Evolutionary conservation across 2,888 invertebrate genomes (phyloP).

Genomic region (Eumerus sabulonum): DNA sequence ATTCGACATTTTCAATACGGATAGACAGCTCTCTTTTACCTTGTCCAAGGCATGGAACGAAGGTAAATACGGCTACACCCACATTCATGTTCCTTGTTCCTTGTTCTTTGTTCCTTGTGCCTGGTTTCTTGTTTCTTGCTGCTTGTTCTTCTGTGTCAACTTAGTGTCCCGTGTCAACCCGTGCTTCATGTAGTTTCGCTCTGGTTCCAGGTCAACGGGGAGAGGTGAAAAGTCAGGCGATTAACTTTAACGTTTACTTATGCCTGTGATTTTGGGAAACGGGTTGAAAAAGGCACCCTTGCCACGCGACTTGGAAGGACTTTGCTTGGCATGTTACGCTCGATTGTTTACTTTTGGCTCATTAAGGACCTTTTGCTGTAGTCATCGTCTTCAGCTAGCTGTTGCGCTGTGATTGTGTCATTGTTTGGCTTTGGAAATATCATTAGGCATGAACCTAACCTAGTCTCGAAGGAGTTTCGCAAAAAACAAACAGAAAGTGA

Average conservation of each 20-base stretch:
- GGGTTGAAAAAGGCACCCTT: conserved; percentile 13
- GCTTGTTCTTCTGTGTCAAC: not conserved
- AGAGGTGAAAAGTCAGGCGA: conserved; percentile 38
- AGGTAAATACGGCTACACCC: conserved; percentile 47
- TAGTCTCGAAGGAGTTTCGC: conserved; percentile 26
- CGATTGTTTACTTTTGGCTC: conserved; percentile 53
- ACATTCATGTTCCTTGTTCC: not conserved
- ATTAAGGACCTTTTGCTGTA: conserved; percentile 38
- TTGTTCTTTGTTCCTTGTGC: too few species aligned
- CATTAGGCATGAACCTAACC: conserved; percentile 51
- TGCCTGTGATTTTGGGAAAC: conserved; percentile 34
- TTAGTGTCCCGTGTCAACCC: conserved; percentile 25
- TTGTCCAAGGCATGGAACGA: conserved; percentile 9
- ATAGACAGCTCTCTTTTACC: not conserved
- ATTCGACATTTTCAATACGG: conserved; percentile 47
- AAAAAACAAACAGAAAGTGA: too few species aligned
- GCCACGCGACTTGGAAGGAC: not conserved
- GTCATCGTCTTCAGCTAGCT: conserved; percentile 20
- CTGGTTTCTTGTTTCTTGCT: too few species aligned
- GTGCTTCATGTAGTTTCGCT: not conserved
- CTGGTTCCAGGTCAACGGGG: too few species aligned
- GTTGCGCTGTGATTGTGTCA: conserved; percentile 31
- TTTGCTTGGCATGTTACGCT: conserved; percentile 1
- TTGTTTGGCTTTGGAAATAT: conserved; percentile 40
- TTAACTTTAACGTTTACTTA: conserved; percentile 53